Evolutionary conservation across 2,113 vertebrate genomes (phyloP).

Genomic region (Channa maculata): DNA sequence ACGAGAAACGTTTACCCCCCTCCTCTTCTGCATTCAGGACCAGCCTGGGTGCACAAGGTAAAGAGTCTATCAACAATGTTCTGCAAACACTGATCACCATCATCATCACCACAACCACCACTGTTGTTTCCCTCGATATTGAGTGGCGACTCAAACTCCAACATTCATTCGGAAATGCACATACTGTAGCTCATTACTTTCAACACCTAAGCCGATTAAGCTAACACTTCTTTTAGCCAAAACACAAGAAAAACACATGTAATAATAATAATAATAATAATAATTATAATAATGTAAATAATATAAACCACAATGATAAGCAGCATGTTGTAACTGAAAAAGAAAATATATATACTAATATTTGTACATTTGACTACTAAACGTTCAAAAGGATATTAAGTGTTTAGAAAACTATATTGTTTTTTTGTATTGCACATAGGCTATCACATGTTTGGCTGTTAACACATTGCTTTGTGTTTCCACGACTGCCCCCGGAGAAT

Average conservation of each 20-base stretch:
- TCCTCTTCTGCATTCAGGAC: conserved; percentile 83
- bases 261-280: conserved; percentile 81
- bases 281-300: conserved; percentile 73
- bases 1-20: neutral
- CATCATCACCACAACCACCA: conserved; percentile 78
- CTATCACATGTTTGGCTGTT: conserved; percentile 84
- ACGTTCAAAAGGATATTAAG: conserved; percentile 77
- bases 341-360: conserved; percentile 80
- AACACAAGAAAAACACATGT: conserved; percentile 76
- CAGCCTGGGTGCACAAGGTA: conserved; percentile 88
- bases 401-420: conserved; percentile 83
- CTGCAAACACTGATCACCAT: conserved; percentile 84
- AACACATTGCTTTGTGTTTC: conserved; percentile 48
- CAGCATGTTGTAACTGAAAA: conserved; percentile 91
- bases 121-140: conserved; percentile 73
- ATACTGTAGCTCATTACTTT: conserved; percentile 61
- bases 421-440: conserved; percentile 94
- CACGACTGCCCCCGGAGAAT: conserved; percentile 13
- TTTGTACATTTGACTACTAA: conserved; percentile 82
- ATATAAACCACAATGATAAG: conserved; percentile 86
- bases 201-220: conserved; percentile 82
- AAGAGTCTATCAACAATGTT: conserved; percentile 49
- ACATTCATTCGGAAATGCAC: conserved; percentile 85
- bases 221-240: conserved; percentile 72
- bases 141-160: conserved; percentile 12